A percentile compares a stretch with the other conserved stretches of the same genome.
phyloP scores from a whole-genome alignment of 2,888 invertebrate genomes.

The Rhorus exstirpatorius region DNA sequence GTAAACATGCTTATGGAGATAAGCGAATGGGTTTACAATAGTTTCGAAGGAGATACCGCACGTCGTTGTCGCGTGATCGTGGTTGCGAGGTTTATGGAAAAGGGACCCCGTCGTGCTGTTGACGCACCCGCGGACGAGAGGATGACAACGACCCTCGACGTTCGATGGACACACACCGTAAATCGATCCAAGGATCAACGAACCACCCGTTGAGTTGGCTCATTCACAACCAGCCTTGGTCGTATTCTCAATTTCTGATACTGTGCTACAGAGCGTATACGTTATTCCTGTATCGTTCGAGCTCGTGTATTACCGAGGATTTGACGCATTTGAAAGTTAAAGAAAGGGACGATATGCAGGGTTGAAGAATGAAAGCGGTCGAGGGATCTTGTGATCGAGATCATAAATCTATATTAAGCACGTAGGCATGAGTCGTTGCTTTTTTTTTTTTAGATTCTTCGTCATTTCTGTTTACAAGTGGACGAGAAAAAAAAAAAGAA shows the following conservation, averaged over 20 bases:
- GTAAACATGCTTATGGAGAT: conserved; percentile 74
- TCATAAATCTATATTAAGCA: conserved; percentile 56
- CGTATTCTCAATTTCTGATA: conserved; percentile 15
- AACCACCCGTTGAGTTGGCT: conserved; percentile 41
- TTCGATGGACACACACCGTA: conserved; percentile 36
- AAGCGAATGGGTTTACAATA: conserved; percentile 67
- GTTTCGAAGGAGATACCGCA: conserved; percentile 65
- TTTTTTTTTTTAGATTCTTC: not conserved
- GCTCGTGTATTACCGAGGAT: conserved; percentile 44
- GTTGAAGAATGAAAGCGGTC: not conserved
- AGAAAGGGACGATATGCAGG: conserved; percentile 47
- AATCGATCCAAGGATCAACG: conserved; percentile 67
- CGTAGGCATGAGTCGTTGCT: conserved; percentile 4
- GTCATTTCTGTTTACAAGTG: not conserved
- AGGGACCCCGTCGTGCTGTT: conserved; percentile 55
- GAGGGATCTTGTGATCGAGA: conserved; percentile 28
- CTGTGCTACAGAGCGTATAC: conserved; percentile 1
- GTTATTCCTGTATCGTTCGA: conserved; percentile 1
- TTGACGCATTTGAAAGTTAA: conserved; percentile 67
- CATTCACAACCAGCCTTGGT: conserved; percentile 29
- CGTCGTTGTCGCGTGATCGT: conserved; percentile 23
- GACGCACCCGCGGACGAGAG: conserved; percentile 43
- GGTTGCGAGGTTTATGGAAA: conserved; percentile 30
- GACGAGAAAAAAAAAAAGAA: too few species aligned
- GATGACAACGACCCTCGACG: conserved; percentile 47